Evolutionary conservation across 2,888 invertebrate genomes (phyloP), one percentile per base, ranked within the genome.

Genomic region (Balanococcus diminutus): DNA sequence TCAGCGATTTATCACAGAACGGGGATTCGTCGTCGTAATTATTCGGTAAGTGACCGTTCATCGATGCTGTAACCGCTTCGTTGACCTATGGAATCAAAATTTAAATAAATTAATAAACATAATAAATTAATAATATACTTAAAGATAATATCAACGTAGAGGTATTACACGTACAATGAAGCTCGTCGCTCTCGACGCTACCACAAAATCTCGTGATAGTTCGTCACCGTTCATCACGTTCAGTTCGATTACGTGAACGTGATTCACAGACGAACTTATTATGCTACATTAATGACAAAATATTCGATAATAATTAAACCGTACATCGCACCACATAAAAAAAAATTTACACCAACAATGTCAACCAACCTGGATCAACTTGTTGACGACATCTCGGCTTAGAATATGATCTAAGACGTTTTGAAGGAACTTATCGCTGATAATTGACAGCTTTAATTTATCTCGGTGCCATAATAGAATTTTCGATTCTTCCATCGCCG

Each of bases 381-480:
- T 96, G 90, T 95, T 95, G 81, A 96, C 96, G 87, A 96, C 95
- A 90, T 96, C 96, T 88, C 95, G 91, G 31, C 96, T 96, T 83
- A 96, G 92, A 88, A 96, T 94, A 90, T 96, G 96, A 91, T 96
- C 96, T 90, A 96, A 95, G 87, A 96, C 95, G 25, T 95, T 94
- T 90, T 95, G 95, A 88, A 96, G 92, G 91, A 96, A 96, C 88
- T 93, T 94, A 90, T 95, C 94, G 82, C 93, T 93, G 92, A 95
- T 95, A 89, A 96, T 95, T 87, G 95, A 95, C 88, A 96, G 91
- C 91, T 95, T 95, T 89, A 96, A 92, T 90, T 96, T 96, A 90
- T 96, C 96, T 75, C 95, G 92, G 90, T 96, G 95, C 96, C 95
- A 96, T 88, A 95, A 93, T 88, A 96, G 91, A 88, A 96, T 93